Base-by-base conservation (phyloP, 1,140 invertebrate genomes). In the Sitophilus oryzae region DNA sequence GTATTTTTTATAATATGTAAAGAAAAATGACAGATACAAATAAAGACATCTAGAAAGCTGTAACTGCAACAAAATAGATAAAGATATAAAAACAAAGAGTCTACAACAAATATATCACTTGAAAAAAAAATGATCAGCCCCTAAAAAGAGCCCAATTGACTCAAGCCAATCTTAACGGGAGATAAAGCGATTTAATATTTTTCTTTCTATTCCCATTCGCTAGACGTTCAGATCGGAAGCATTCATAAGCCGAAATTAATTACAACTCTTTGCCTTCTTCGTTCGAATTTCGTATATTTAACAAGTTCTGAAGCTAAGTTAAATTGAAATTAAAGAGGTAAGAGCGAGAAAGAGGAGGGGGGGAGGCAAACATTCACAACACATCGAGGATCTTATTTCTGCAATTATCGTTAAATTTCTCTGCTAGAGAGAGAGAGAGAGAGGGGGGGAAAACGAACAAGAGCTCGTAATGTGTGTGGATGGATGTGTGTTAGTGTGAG, bases 291-390 rank as follows among this genome's bases (percentile, higher is more conserved):
- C 53, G 47, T 59, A 55, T 53, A 52, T 55, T 59, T 59, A 59
- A 59, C 58, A 47, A 59, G 58, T 59, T 49, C 58, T 43, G 45
- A 48, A 56, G 58, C 45, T 38, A 59, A 59, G 52, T 56, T 59
- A 59, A 59, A 59, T 59, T 59, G 58, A 59, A 59, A 59, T 59
- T 59, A 59, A 55, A 35, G 47, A 47, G 58, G 43, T 51, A n/a
- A n/a, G n/a, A n/a, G n/a, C n/a, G n/a, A n/a, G n/a, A n/a, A n/a
- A n/a, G n/a, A n/a, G n/a, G n/a, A n/a, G n/a, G 44, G 58, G 55
- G 47, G 21, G 53, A 22, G 35, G 58, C 58, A 59, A 59, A 59
- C 52, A 56, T 56, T 56, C 58, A 50, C 53, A 49, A 55, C 53
- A 55, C 53, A 55, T 55, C 53, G 44, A 55, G 45, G 44, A 55